Percentiles rank a stretch among this genome's conserved stretches.
phyloP scores from a whole-genome alignment of 2,888 invertebrate species.

The Hydriomena furcata region DNA sequence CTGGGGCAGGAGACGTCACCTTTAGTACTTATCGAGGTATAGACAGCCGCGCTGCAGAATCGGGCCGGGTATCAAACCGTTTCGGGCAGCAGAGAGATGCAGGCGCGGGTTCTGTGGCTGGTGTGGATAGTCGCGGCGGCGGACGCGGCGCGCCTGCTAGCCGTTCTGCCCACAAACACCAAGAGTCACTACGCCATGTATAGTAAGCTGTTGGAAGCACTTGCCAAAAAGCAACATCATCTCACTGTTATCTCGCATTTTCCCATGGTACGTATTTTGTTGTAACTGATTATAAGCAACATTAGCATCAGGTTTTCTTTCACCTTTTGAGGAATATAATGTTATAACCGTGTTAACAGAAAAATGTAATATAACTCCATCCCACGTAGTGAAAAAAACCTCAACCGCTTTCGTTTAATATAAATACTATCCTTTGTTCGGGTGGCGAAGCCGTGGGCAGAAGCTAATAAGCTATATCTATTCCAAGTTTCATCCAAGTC shows the following conservation, averaged over 20 bases:
- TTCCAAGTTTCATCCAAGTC: no score
- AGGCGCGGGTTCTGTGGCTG: constrained; percentile 53
- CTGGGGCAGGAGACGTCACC: constrained; percentile 44
- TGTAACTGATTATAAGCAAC: background rate
- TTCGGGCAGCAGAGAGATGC: constrained; percentile 68
- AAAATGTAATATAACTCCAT: no score
- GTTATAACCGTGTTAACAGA: no score
- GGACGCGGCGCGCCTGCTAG: constrained; percentile 69
- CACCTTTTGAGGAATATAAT: no score
- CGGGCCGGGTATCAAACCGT: constrained; percentile 52
- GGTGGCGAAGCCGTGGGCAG: no score
- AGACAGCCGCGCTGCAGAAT: constrained; percentile 37
- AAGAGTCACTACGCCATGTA: constrained; percentile 82
- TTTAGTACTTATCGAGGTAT: constrained; percentile 43
- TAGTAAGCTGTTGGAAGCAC: constrained; percentile 70
- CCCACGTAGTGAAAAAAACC: background rate
- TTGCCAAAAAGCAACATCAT: constrained; percentile 68
- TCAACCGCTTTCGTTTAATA: no score
- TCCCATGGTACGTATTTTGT: constrained; percentile 66
- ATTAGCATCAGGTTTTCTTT: no score
- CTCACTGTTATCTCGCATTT: constrained; percentile 77
- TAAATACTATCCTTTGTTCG: no score
- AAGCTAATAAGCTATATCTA: no score
- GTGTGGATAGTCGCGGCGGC: constrained; percentile 53
- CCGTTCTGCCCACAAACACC: constrained; percentile 77